phyloP scores from a whole-genome alignment of 2,888 invertebrate genomes.

The Cryptus viduatorius region DNA sequence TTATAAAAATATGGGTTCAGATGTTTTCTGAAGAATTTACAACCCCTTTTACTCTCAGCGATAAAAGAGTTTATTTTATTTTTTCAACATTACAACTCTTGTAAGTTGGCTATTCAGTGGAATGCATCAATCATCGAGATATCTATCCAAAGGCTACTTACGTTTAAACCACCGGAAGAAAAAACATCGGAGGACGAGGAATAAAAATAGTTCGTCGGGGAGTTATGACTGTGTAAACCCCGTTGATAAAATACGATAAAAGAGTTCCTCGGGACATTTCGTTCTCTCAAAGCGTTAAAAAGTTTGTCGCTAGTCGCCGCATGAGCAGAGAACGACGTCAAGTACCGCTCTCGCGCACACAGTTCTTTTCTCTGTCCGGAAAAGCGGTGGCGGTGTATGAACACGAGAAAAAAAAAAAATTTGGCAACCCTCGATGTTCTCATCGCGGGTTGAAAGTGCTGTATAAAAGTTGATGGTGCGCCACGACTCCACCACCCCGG shows the following conservation, averaged over 20 bases:
- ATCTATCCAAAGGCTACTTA: background rate
- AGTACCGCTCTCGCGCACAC: conserved; percentile 3
- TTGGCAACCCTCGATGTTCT: conserved; percentile 55
- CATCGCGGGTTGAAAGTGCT: conserved; percentile 31
- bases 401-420: conserved; percentile 4
- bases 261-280: conserved; percentile 9
- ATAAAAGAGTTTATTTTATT: too few species aligned
- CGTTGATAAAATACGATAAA: conserved; percentile 48
- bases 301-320: conserved; percentile 45
- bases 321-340: conserved; percentile 16
- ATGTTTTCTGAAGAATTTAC: too few species aligned
- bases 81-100: too few species aligned
- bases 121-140: background rate
- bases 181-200: background rate
- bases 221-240: conserved; percentile 32
- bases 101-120: background rate
- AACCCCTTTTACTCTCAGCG: too few species aligned
- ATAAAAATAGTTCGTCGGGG: background rate
- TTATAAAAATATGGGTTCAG: too few species aligned
- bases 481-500: background rate
- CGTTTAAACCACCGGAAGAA: background rate
- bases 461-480: conserved; percentile 43
- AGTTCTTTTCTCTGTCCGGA: conserved; percentile 23
- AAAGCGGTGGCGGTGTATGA: conserved; percentile 15
- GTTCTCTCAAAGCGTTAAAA: conserved; percentile 46